Evolutionary conservation across 2,113 vertebrate genomes (phyloP), one percentile per base, ranked within the genome.

Genomic region (Cygnus atratus): DNA sequence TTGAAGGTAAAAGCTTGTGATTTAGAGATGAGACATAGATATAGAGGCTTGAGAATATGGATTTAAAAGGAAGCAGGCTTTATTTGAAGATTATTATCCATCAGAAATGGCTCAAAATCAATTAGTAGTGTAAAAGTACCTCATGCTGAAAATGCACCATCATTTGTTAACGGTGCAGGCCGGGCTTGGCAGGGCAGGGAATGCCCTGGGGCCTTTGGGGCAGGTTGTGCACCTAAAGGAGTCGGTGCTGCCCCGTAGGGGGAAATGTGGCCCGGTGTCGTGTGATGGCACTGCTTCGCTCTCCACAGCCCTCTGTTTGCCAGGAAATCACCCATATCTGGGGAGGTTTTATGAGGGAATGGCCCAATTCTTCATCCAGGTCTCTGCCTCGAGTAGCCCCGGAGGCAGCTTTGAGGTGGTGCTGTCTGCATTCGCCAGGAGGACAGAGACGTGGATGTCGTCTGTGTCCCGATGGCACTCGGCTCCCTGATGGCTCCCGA

Each of bases 251-350:
- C 58, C 44, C 46, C 2, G 0, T 13, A 17, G 7, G 2, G 17
- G 55, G 24, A 26, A 22, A 11, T 0, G 4, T 35, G n/a, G 11
- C 7, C 43, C 0, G 0, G 20, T 3, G 1, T 21, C 3, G 0
- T 2, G 9, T 8, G 43, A 11, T 0, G 41, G 25, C 37, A 58
- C 77, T 10, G 31, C 61, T 68, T 43, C 25, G 0, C 8, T 9
- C n/a, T 1, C 6, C 71, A 12, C 17, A 35, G 4, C 18, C 0
- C 13, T 10, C 14, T 15, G 26, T 2, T 24, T 13, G 37, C 65
- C 11, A 0, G 1, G 66, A 25, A 33, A 24, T 2, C 39, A 3
- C 3, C 21, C 48, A 57, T 8, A 2, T 16, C 70, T 10, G 3
- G 12, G 2, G 12, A 25, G 76, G 11, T 18, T 35, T 15, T 10